Base-by-base conservation (phyloP, 37 sponge, comb jelly and placozoan species). In the Theonella swinhoei region DNA sequence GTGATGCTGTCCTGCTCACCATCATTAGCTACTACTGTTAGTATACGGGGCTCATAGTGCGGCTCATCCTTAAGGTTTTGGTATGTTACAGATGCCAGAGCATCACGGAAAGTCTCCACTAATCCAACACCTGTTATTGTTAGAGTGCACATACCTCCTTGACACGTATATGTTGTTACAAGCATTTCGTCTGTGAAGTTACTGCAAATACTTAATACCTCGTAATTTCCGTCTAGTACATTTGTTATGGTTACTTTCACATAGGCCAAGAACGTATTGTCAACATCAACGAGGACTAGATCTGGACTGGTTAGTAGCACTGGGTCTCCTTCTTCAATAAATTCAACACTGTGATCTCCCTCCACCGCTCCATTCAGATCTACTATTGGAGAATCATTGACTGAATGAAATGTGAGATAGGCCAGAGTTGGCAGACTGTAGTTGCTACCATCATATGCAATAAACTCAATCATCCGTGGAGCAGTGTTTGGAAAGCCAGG, bases 381-480 rank as follows among this genome's bases (percentile, higher is more conserved):
- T 1, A 96, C 33, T 4, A 93, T 82, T 20, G 97, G 91, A 37
- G 94, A 78, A 75, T 96, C 97, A 79, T 96, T 96, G 58, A 96
- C 94, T 0, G 97, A 83, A 1, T 88, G 72, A 68, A 96, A 96
- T 1, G 92, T 93, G 29, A 96, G 68, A 0, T 73, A 29, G 17
- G 87, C 39, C 1, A 31, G 29, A 0, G 82, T 79, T 35, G 89
- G 75, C 7, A 68, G 28, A 43, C 92, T 91, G 69, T 40, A 74
- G 43, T 82, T 76, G 1, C 60, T 4, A 14, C 92, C 89, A 79
- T 96, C 97, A 76, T 64, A 89, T 1, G 75, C 91, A 34, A 81
- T 63, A 33, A 95, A 78, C 42, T 39, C 68, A 20, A 96, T 83
- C 59, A 83, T 74, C n/a, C 94, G 70, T 74, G 72, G 59, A 1